A percentile compares a stretch with the other conserved stretches of the same genome.
Evolutionary conservation across 2,797 vertebrate genomes (phyloP).

Genomic region (Amblyraja radiata): DNA sequence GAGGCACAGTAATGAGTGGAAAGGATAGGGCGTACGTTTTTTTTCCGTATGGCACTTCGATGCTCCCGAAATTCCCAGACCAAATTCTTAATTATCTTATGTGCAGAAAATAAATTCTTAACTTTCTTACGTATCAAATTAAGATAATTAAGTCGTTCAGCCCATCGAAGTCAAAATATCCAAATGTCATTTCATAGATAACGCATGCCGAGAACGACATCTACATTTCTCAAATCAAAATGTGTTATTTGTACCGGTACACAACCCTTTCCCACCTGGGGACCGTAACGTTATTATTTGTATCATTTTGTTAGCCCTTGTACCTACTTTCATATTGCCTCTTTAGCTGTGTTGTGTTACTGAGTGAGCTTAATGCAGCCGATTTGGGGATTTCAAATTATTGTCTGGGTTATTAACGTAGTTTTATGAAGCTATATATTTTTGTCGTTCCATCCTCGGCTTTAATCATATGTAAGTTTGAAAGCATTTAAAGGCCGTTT

Average conservation of each 20-base stretch:
- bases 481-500: not conserved
- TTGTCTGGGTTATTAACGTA: not conserved
- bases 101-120: too few species aligned
- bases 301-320: not conserved
- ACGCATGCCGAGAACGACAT: not conserved
- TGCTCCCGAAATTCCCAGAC: too few species aligned
- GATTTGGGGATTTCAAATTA: not conserved
- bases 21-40: not conserved
- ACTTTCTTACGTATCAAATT: not conserved
- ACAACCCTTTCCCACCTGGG: not conserved
- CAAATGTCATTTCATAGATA: not conserved
- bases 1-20: not conserved
- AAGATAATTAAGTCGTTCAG: not conserved
- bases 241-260: not conserved
- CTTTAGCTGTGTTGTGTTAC: too few species aligned
- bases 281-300: not conserved
- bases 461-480: not conserved
- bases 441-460: not conserved
- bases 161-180: not conserved
- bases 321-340: not conserved
- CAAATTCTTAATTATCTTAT: not conserved
- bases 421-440: not conserved
- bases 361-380: not conserved
- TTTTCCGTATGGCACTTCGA: not conserved
- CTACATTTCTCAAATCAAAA: not conserved